Evolutionary conservation across 2,888 invertebrate species (phyloP), one percentile per base, ranked within the genome.

Genomic region (Lordiphosa fenestrarum): DNA sequence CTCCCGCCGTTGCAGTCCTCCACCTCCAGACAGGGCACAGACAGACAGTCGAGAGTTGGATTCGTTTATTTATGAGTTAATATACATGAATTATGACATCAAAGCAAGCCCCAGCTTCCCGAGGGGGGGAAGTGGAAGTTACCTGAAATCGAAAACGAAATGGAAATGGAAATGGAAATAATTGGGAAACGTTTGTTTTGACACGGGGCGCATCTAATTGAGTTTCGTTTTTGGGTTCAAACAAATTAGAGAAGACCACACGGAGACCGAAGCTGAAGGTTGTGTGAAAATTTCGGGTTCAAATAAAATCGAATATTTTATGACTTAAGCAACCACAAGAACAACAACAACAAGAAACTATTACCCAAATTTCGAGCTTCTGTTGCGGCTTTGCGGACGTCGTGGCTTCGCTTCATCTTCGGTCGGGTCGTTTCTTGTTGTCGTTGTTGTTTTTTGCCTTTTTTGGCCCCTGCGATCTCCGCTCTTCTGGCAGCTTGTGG

Each of bases 71-170:
- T 88, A 88, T 88, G 88, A 88, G 86, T 87, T 88, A 87, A 86
- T 88, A 87, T 88, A 85, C 80, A 84, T 88, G 87, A 88, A 86
- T 87, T 88, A 88, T 88, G 87, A 84, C 85, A 86, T 81, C 84
- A 84, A 81, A 84, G 44, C 35, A n/a, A 33, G 23, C 9, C 38
- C 36, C 46, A 19, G 23, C 10, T 25, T 25, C 25, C 25, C 13
- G 12, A 37, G 59, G 23, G 25, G 25, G 25, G 25, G 25, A 25
- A 25, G 25, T 25, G 30, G 71, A 73, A 72, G 66, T 56, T 56
- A 66, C 66, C 70, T 73, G 80, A 76, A 76, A 80, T 80, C 80
- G 69, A 76, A 76, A 76, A 73, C 67, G 83, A 69, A 83, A 80
- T 80, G 65, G 74, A 80, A 83, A 80, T 80, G 80, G 83, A 69